Base-by-base conservation (phyloP, 2,797 vertebrate species). In the Limnodromus scolopaceus region DNA sequence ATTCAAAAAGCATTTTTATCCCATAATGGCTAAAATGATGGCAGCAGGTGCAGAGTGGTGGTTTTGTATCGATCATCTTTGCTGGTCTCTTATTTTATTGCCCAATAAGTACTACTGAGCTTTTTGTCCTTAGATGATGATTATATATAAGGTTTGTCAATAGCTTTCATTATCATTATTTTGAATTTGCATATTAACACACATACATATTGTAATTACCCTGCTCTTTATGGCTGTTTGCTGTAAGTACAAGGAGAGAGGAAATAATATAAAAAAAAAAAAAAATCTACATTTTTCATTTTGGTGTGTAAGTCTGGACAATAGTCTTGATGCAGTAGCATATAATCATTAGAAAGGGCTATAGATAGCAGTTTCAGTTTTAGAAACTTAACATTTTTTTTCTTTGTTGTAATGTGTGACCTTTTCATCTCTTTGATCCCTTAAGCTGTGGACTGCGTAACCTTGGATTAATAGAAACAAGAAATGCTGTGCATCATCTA, bases 401-500 rank as follows among this genome's bases (percentile, higher is more conserved):
- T n/a, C 34, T 84, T 95, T 55, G 83, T 96, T 96, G 25, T 13
- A 91, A 80, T 8, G 6, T 55, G 17, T 80, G 85, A 72, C 91
- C 90, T 97, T 96, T 95, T 97, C 48, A 94, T 96, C 72, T 90
- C 51, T 98, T 95, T 97, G 79, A 93, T 97, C 93, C 75, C 38
- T 76, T 83, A 84, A 94, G 48, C 83, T 90, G 54, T 88, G n/a
- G 41, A 32, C 77, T 86, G 87, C 3, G 24, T 95, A 96, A 91
- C 95, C 92, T 94, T 94, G 96, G 88, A 97, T 97, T 96, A 96
- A 90, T 86, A 79, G 82, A 97, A 92, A 93, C 71, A 91, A 89
- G 82, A 95, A 96, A 54, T 82, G 66, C 70, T 54, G 34, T 69
- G 78, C 34, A 32, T 65, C 58, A 57, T 84, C 25, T 76, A 85